These are phyloP conservation scores for Lateolabrax maculatus DNA, from an alignment of 2,797 vertebrate genomes.

Conservation along the genomic window DNA sequence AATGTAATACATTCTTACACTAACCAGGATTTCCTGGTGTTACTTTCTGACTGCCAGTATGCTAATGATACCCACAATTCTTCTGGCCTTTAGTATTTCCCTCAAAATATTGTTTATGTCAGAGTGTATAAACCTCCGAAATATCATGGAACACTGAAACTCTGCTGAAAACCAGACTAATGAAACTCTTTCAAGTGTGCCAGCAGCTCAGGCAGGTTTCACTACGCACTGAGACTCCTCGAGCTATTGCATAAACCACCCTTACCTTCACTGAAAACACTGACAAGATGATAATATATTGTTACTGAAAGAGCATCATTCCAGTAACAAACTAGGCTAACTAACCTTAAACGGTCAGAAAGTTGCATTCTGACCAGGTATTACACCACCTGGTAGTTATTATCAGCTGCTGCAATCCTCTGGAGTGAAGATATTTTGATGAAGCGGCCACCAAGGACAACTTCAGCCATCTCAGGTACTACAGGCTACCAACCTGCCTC, in stretches of 20 bases:
- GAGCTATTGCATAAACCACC: background rate
- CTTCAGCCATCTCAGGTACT: background rate
- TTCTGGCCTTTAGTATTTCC: background rate
- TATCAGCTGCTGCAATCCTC: conserved; percentile 18
- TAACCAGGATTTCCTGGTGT: background rate
- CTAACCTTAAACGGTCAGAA: background rate
- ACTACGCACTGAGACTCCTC: background rate
- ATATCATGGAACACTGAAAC: background rate
- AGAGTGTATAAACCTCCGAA: background rate
- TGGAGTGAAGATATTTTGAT: conserved; percentile 1
- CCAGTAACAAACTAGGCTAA: background rate
- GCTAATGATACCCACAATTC: background rate
- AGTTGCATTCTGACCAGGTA: conserved; percentile 8
- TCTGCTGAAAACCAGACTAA: background rate
- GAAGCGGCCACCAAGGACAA: background rate
- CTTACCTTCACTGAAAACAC: conserved; percentile 1
- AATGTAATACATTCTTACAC: background rate
- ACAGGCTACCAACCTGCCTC: background rate
- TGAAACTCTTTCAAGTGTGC: background rate
- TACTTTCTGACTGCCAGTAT: background rate
- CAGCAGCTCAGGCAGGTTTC: conserved; percentile 1
- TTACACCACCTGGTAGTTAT: background rate
- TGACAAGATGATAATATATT: background rate
- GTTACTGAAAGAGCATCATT: background rate
- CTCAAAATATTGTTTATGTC: background rate